Evolutionary conservation across 1,140 invertebrate genomes (phyloP).

Genomic region (Telenomus remus): DNA sequence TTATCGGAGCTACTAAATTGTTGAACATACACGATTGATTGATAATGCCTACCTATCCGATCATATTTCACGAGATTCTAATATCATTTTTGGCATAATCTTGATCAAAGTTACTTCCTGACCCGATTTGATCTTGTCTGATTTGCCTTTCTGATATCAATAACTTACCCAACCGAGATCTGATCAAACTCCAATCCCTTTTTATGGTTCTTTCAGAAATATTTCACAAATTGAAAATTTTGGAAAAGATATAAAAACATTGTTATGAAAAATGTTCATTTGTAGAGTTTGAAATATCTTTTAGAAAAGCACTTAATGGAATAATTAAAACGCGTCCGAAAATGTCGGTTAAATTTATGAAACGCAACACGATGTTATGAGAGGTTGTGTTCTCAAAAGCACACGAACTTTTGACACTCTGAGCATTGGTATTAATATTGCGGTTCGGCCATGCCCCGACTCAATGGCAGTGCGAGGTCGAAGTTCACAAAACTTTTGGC

Average conservation of each 20-base stretch:
- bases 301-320: too few species aligned
- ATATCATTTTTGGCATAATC: constrained; percentile 9
- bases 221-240: neutral
- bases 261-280: too few species aligned
- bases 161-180: constrained; percentile 9
- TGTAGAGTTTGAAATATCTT: too few species aligned
- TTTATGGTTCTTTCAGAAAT: too few species aligned
- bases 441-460: constrained; percentile 46
- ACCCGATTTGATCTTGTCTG: constrained; percentile 27
- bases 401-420: constrained; percentile 62
- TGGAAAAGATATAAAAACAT: too few species aligned
- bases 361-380: constrained; percentile 21
- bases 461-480: constrained; percentile 44
- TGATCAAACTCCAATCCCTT: constrained; percentile 15
- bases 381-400: constrained; percentile 30
- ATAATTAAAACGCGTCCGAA: neutral
- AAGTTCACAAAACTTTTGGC: constrained; percentile 56
- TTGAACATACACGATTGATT: constrained; percentile 5
- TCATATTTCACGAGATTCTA: constrained; percentile 3
- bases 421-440: constrained; percentile 65
- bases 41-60: constrained; percentile 5
- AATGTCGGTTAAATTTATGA: constrained; percentile 25
- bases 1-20: constrained; percentile 13
- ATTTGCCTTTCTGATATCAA: constrained; percentile 23
- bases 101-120: constrained; percentile 29